Base-by-base conservation (phyloP, 2,113 vertebrate species). In the Eclectus roratus region DNA sequence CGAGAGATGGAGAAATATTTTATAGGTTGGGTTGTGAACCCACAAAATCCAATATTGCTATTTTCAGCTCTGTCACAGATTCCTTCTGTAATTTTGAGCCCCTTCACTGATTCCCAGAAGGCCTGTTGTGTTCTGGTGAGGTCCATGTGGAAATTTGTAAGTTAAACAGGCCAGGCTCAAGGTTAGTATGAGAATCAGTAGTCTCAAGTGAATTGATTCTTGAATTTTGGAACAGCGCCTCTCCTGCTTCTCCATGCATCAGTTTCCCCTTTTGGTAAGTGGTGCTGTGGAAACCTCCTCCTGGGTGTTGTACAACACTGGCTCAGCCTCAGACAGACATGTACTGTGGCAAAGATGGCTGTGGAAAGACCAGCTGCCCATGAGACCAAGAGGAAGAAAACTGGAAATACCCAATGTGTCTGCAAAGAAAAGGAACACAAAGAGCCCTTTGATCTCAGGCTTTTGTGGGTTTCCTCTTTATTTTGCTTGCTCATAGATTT, bases 381-480 rank as follows among this genome's bases (percentile, higher is more conserved):
- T 94, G 88, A 93, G 90, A 93, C 53, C 4, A 44, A 80, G 47
- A 88, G 58, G 65, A 88, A 77, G 79, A 86, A 78, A 90, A 72
- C 15, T 65, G 81, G 87, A 95, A 95, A 88, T 88, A 74, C 64
- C 77, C 43, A 35, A 20, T 49, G 35, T 72, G 23, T 76, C 37
- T 87, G 83, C n/a, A 77, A 73, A 87, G 56, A 72, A 87, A 80
- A 93, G 39, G 53, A 96, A 61, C 56, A 29, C 14, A 10, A 5
- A 86, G 35, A 69, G n/a, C 78, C 60, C 64, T 96, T 95, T 95
- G 88, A 96, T 96, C 56, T 83, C 8, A 17, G 21, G 27, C 33
- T 81, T 92, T 74, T 95, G 88, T 93, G 86, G 84, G 35, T 93
- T 96, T 96, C 56, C 56, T 74, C 53, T 86, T 74, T 78, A 68